phyloP scores from a whole-genome alignment of 1,140 invertebrate species.

The Drosophila lowei region DNA sequence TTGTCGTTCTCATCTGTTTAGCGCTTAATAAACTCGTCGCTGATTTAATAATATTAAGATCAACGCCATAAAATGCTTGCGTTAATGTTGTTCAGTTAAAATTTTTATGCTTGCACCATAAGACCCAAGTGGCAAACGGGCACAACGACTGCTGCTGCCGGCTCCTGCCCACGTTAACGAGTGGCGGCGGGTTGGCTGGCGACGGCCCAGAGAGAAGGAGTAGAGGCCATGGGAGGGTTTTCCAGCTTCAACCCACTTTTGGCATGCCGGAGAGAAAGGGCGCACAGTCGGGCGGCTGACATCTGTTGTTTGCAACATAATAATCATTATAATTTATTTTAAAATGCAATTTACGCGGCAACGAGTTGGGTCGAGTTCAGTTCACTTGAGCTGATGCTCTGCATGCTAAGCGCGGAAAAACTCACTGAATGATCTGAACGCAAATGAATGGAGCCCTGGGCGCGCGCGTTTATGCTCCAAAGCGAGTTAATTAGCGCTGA shows the following conservation, averaged over 20 bases:
- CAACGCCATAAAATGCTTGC: slow-evolving; percentile 73
- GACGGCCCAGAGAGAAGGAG: slow-evolving; percentile 3
- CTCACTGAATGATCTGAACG: slow-evolving; percentile 34
- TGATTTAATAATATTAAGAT: slow-evolving; percentile 80
- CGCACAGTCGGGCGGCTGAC: slow-evolving; percentile 40
- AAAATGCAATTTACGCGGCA: slow-evolving; percentile 76
- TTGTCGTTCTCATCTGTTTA: slow-evolving; percentile 39
- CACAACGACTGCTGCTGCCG: slow-evolving; percentile 36
- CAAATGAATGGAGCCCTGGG: slow-evolving; percentile 35
- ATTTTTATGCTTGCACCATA: slow-evolving; percentile 75
- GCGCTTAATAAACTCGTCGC: slow-evolving; percentile 66
- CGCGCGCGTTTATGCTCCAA: slow-evolving; percentile 42
- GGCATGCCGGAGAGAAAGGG: slow-evolving; percentile 37
- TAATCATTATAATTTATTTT: slow-evolving; percentile 82
- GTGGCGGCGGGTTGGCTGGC: slow-evolving; percentile 1
- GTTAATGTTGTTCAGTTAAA: slow-evolving; percentile 78
- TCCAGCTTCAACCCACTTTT: slow-evolving; percentile 40
- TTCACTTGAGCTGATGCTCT: slow-evolving; percentile 33
- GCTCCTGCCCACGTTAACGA: slow-evolving; percentile 36
- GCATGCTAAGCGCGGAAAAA: slow-evolving; percentile 58
- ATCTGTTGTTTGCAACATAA: slow-evolving; percentile 80
- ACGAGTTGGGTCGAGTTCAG: slow-evolving; percentile 37
- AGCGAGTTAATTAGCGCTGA: slow-evolving; percentile 76
- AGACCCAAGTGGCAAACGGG: slow-evolving; percentile 72
- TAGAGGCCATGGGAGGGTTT: slow-evolving; percentile 8